Conservation (phyloP, 2,113 vertebrate genomes). For the Muscicapa adusta region DNA sequence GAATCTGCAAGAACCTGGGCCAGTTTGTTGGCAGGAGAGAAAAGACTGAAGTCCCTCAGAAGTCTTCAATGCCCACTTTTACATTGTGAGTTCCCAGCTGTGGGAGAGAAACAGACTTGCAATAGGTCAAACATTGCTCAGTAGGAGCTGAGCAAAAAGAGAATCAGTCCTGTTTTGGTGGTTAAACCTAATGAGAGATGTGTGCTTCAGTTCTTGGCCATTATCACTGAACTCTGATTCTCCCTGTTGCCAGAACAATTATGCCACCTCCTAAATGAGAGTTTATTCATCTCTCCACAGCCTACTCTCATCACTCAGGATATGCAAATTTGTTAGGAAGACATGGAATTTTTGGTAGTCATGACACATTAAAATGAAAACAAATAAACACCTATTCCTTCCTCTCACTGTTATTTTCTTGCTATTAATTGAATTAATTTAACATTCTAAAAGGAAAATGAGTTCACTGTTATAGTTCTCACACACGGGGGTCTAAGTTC, state of each 20-base stretch:
- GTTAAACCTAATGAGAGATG: neutral
- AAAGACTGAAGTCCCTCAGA: neutral
- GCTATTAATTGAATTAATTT: neutral
- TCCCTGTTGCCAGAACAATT: neutral
- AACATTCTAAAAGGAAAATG: neutral
- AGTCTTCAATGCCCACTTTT: neutral
- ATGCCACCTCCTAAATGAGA: neutral
- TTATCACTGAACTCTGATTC: neutral
- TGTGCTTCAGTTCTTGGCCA: neutral
- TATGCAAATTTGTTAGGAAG: neutral
- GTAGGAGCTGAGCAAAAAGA: neutral
- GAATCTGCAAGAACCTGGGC: neutral
- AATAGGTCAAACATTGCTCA: neutral
- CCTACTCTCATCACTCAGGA: neutral
- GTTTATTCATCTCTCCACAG: neutral
- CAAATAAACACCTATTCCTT: neutral
- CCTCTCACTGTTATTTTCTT: neutral
- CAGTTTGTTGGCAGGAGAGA: neutral
- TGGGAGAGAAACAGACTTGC: neutral
- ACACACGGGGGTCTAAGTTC: neutral
- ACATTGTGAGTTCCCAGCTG: neutral
- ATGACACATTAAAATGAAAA: neutral
- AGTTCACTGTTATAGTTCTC: neutral
- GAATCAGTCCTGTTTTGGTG: neutral
- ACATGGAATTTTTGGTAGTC: neutral